Evolutionary conservation across 2,113 vertebrate genomes (phyloP).

Genomic region (Bucco capensis): DNA sequence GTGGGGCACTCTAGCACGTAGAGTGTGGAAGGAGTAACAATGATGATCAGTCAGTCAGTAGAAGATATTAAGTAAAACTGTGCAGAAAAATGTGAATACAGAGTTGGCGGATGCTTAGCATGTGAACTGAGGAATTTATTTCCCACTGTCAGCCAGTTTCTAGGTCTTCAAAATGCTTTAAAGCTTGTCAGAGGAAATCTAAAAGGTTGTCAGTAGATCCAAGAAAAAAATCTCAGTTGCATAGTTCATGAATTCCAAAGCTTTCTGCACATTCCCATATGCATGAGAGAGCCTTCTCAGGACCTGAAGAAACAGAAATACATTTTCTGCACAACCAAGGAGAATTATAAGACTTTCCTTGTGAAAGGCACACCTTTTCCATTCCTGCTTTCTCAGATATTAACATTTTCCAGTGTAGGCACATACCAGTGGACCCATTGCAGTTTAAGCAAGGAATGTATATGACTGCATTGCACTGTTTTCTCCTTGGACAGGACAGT

Average conservation of each 20-base stretch:
- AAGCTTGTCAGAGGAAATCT: not conserved
- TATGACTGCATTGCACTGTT: not conserved
- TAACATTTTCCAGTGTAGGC: not conserved
- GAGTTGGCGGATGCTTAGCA: not conserved
- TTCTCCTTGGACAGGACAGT: not conserved
- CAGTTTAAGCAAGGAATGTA: not conserved
- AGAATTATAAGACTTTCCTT: not conserved
- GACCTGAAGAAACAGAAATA: not conserved
- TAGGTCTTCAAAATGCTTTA: not conserved
- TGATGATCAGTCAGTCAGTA: not conserved
- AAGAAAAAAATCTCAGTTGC: not conserved
- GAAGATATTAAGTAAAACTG: not conserved
- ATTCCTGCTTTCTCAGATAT: not conserved
- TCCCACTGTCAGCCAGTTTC: not conserved
- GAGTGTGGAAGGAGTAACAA: not conserved
- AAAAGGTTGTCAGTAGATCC: not conserved
- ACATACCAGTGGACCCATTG: not conserved
- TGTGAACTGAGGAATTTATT: not conserved
- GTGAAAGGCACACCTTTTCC: not conserved
- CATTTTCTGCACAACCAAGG: not conserved
- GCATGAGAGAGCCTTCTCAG: not conserved
- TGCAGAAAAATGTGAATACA: not conserved
- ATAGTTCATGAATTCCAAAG: not conserved
- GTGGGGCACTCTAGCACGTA: not conserved
- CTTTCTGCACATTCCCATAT: not conserved